Conservation (phyloP, 92 coral and sea anemone species). For the Palythoa heliodiscus region DNA sequence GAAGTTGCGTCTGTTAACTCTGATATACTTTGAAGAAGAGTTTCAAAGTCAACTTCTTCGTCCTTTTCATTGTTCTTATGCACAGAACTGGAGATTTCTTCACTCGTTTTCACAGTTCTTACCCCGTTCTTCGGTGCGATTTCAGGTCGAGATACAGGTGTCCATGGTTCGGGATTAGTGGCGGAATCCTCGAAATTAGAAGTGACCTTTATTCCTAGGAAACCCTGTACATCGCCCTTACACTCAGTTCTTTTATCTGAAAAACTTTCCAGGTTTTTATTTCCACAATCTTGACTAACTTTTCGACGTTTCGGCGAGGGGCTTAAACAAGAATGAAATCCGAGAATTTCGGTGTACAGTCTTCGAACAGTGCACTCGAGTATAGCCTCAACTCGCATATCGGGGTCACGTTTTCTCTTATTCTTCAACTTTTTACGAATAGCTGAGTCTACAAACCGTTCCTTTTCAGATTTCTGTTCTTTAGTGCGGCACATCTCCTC, state of each 20-base stretch:
- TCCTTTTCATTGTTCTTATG: slow-evolving; percentile 9
- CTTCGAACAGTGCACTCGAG: slow-evolving; percentile 92
- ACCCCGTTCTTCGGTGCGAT: neutral
- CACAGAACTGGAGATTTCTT: slow-evolving; percentile 29
- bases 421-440: slow-evolving; percentile 86
- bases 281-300: neutral
- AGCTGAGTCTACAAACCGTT: slow-evolving; percentile 77
- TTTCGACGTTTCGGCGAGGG: slow-evolving; percentile 47
- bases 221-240: neutral
- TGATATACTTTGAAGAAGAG: slow-evolving; percentile 71
- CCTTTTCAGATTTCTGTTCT: slow-evolving; percentile 62
- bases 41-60: slow-evolving; percentile 67
- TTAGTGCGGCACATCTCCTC: slow-evolving; percentile 69
- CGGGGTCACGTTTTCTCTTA: slow-evolving; percentile 94
- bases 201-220: slow-evolving; percentile 25
- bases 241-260: neutral
- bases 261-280: neutral
- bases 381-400: slow-evolving; percentile 90
- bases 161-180: neutral
- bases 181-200: slow-evolving; percentile 46
- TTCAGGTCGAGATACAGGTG: slow-evolving; percentile 22
- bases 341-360: slow-evolving; percentile 80
- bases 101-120: slow-evolving; percentile 18
- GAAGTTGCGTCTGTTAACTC: slow-evolving; percentile 68
- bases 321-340: slow-evolving; percentile 42